Evolutionary conservation across 92 coral and sea anemone species (phyloP).

Genomic region (Plumapathes pennacea): DNA sequence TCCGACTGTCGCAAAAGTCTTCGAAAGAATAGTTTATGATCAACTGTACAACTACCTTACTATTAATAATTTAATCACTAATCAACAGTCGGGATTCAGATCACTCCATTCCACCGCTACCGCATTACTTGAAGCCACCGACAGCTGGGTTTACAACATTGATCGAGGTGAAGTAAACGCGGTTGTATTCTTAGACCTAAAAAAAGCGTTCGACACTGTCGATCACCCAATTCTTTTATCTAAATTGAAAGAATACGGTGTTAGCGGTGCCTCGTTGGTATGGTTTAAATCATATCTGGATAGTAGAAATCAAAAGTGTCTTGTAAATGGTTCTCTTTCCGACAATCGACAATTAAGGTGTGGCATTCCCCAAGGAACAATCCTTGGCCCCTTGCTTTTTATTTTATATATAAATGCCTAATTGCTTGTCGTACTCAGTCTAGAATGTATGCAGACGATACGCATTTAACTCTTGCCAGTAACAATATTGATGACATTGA

Average conservation of each 20-base stretch:
- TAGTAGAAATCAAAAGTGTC: constrained; percentile 10
- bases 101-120: constrained; percentile 10
- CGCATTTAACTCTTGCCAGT: too few species aligned
- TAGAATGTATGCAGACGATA: constrained; percentile 26
- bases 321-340: constrained; percentile 13
- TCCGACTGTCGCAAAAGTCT: constrained; percentile 43
- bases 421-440: too few species aligned
- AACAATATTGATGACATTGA: constrained; percentile 9
- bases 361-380: too few species aligned
- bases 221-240: constrained; percentile 16
- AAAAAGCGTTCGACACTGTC: constrained; percentile 27
- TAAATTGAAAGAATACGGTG: constrained; percentile 21
- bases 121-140: constrained; percentile 29
- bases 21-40: constrained; percentile 37
- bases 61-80: constrained; percentile 4
- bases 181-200: constrained; percentile 22
- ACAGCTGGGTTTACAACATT: constrained; percentile 13
- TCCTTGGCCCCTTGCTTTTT: too few species aligned
- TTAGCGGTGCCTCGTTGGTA: constrained; percentile 2
- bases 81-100: not conserved
- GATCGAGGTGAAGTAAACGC: constrained; percentile 3
- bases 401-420: too few species aligned
- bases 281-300: constrained; percentile 13
- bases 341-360: too few species aligned
- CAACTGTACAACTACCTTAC: constrained; percentile 20